Conservation (phyloP, 2,888 invertebrate genomes). For the Lampropteryx suffumata region DNA sequence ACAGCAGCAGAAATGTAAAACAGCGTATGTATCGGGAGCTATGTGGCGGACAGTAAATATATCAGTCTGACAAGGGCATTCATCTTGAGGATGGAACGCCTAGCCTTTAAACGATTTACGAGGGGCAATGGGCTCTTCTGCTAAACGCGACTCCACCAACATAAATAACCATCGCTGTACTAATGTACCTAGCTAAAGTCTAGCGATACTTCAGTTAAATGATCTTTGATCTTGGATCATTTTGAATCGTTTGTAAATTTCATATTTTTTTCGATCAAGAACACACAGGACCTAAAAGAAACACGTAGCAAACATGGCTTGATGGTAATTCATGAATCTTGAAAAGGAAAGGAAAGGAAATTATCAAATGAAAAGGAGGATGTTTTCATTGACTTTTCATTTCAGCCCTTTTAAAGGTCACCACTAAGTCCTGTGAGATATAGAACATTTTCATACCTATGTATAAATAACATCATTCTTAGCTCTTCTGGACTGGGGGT, state of each 20-base stretch:
- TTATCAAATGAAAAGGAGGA: no score
- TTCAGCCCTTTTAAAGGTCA: no score
- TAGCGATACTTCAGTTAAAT: no score
- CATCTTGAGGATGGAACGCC: constrained; percentile 72
- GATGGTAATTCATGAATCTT: no score
- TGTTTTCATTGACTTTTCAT: no score
- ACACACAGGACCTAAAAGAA: not conserved
- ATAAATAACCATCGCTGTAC: constrained; percentile 7
- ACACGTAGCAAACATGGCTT: not conserved
- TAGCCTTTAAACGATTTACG: constrained; percentile 81
- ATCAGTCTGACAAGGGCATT: constrained; percentile 76
- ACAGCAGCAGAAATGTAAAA: constrained; percentile 60
- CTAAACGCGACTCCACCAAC: constrained; percentile 51
- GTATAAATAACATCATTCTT: no score
- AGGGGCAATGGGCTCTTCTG: constrained; percentile 63
- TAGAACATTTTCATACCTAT: no score
- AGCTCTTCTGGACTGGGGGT: no score
- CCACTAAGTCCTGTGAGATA: no score
- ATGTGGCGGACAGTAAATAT: constrained; percentile 75
- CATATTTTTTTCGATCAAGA: no score
- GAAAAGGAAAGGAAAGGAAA: no score
- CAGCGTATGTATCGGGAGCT: constrained; percentile 47
- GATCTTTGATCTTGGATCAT: not conserved
- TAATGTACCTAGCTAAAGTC: not conserved
- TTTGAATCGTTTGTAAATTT: no score